Evolutionary conservation across 1,140 invertebrate species (phyloP), one percentile per base, ranked within the genome.

Genomic region (Arion vulgaris): DNA sequence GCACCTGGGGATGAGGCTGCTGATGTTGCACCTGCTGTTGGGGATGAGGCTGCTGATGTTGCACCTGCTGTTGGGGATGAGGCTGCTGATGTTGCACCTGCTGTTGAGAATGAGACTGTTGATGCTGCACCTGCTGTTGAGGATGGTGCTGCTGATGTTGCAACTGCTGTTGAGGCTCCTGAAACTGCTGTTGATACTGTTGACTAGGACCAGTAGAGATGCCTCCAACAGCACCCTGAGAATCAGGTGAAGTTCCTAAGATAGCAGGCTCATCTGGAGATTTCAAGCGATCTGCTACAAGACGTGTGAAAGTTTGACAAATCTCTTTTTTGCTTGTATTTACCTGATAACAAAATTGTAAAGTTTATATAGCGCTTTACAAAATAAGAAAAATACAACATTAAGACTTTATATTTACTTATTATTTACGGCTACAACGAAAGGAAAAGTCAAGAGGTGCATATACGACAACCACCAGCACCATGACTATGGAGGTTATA

Each of bases 241-340:
- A 49, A 32, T 45, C 41, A n/a, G 19, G 13, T 53, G 23, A 45
- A 1, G 26, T 4, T 28, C 17, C 39, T 26, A n/a, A n/a, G n/a
- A 17, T 32, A 23, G 28, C 32, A 4, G 73, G 15, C 15, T 75
- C 73, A 32, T 75, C 73, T 15, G 73, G 45, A 5, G 73, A 34
- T 45, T 75, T 75, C 41, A 75, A 53, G 1, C 73, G 32, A 32
- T 75, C 73, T 49, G 73, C 73, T 28, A 75, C 73, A n/a, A 75
- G 73, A 17, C 45, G 39, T 51, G 73, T 51, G 34, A 75, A 75
- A 11, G 23, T 45, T 19, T 75, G 38, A 17, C 73, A 32, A 17
- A 75, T 75, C 13, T 75, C 73, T 53, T 53, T 39, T 4, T 75
- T 49, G 34, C 19, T 51, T 15, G 15, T 1, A 75, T 26, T 75